phyloP scores from a whole-genome alignment of 2,797 vertebrate species.

The Sebastiscus tertius region DNA sequence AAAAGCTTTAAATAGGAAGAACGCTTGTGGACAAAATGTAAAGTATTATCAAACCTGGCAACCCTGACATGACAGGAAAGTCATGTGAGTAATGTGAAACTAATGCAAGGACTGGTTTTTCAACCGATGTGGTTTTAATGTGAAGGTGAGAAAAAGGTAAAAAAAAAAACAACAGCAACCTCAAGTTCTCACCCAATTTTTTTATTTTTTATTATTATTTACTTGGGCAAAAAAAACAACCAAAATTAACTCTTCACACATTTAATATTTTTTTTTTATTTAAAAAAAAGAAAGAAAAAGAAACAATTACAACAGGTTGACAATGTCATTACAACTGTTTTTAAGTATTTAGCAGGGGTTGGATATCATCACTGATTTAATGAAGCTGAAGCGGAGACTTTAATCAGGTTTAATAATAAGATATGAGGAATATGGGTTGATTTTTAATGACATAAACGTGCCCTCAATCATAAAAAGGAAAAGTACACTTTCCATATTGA shows the following conservation, averaged over 20 bases:
- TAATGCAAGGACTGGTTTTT: rapidly evolving
- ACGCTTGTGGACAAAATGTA: too few relatives aligned
- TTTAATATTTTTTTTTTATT: not conserved
- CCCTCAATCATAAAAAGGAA: not conserved
- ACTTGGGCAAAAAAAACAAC: too few relatives aligned
- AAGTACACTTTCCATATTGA: not conserved
- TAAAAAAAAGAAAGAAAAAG: not conserved
- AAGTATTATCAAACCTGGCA: too few relatives aligned
- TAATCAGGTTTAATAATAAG: not conserved
- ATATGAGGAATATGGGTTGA: not conserved
- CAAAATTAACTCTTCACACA: not conserved
- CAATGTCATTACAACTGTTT: not conserved
- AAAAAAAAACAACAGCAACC: too few relatives aligned
- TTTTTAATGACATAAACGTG: not conserved
- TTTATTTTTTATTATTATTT: too few relatives aligned
- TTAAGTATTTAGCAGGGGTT: not conserved
- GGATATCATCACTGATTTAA: not conserved
- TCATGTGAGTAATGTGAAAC: too few relatives aligned
- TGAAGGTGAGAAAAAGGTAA: too few relatives aligned
- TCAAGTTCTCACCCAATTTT: too few relatives aligned
- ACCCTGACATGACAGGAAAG: too few relatives aligned
- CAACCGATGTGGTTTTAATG: too few relatives aligned
- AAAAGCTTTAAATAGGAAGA: too few relatives aligned
- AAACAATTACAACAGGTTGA: not conserved
- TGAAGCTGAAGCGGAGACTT: not conserved